Evolutionary conservation across 2,888 invertebrate species (phyloP), one percentile per base, ranked within the genome.

Genomic region (Silvanus unidentatus): DNA sequence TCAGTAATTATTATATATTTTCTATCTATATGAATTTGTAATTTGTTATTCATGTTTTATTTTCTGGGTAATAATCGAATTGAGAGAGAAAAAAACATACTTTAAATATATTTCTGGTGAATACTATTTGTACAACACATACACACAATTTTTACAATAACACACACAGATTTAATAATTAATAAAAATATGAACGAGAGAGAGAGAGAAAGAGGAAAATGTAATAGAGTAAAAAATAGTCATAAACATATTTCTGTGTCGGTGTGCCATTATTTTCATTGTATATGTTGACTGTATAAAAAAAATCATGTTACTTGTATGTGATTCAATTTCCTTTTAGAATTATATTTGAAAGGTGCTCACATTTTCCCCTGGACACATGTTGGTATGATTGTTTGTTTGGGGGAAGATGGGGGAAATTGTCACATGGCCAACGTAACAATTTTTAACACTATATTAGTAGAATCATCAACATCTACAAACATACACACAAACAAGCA

Each of bases 1-100:
- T 73, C 73, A 72, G 68, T 72, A 70, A 71, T 70, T 71, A 69
- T 71, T n/a, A n/a, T n/a, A n/a, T n/a, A n/a, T n/a, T n/a, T n/a
- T n/a, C 71, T 71, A 70, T 71, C 70, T 70, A 68, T 69, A 70
- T 69, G 64, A 65, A 22, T 59, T 62, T 59, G 61, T 65, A 65
- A 62, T 66, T 69, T 66, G 70, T 69, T 70, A 68, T 71, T 70
- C 68, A 69, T 67, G 67, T 71, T 70, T 70, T 68, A 63, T 32
- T 32, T 32, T 32, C 13, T 66, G 64, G 65, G 64, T 64, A 66
- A 64, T 59, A 57, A 62, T 63, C 8, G 22, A 22, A 22, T 22
- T n/a, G n/a, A n/a, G n/a, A n/a, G n/a, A 61, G 57, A 62, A 63
- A 5, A 22, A 22, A 22, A n/a, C n/a, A n/a, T n/a, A n/a, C n/a